Conservation (phyloP, 1,140 invertebrate genomes). For the Brachionus paranguensis region DNA sequence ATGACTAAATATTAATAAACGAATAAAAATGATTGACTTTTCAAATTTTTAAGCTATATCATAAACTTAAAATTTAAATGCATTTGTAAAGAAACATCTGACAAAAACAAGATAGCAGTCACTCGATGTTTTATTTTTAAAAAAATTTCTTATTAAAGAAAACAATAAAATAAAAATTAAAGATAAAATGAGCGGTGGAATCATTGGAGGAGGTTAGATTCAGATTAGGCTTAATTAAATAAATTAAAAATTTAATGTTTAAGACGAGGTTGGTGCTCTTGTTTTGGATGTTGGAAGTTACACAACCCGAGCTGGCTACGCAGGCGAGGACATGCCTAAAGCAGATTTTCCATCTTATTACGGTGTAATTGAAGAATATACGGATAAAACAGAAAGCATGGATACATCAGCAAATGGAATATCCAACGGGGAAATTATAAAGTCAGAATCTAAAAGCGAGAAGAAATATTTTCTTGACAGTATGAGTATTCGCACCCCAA, state of each 20-base stretch:
- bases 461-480: constrained; percentile 78
- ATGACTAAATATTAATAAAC: too few species aligned
- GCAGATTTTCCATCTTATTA: constrained; percentile 43
- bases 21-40: too few species aligned
- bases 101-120: not conserved
- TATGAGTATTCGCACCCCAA: constrained; percentile 75
- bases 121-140: not conserved
- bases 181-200: constrained; percentile 37
- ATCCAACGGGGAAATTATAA: constrained; percentile 61
- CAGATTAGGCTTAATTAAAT: not conserved
- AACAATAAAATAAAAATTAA: not conserved
- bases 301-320: constrained; percentile 76
- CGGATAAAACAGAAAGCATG: constrained; percentile 56
- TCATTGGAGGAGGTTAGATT: constrained; percentile 29
- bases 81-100: not conserved
- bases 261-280: constrained; percentile 90
- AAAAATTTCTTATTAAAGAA: not conserved
- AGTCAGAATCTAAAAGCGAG: constrained; percentile 51
- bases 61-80: not conserved
- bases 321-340: constrained; percentile 79
- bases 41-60: too few species aligned
- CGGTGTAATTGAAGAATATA: constrained; percentile 28
- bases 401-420: constrained; percentile 48
- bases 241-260: not conserved
- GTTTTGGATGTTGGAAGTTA: constrained; percentile 93